Evolutionary conservation across 1,140 invertebrate genomes (phyloP).

Genomic region (Ptiloglossa arizonensis): DNA sequence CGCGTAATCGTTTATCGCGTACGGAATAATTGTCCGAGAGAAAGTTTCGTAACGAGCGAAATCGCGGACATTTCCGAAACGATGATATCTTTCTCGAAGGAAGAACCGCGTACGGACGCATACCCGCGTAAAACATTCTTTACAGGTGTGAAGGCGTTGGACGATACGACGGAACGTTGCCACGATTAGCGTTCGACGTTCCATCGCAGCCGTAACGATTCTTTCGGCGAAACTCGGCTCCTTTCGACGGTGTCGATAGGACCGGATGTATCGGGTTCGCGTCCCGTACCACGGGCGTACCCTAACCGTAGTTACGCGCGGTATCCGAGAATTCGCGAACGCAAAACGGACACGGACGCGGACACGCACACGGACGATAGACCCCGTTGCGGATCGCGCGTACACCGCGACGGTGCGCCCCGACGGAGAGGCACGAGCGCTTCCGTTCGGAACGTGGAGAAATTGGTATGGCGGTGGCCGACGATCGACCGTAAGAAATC

Average conservation of each 20-base stretch:
- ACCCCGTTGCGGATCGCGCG: constrained; percentile 32
- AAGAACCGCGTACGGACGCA: not conserved
- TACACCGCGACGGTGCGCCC: constrained; percentile 27
- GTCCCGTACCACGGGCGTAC: constrained; percentile 2
- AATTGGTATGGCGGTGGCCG: constrained; percentile 73
- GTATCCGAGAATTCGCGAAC: constrained; percentile 33
- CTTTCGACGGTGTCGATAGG: constrained; percentile 26
- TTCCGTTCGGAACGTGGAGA: constrained; percentile 57
- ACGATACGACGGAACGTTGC: constrained; percentile 2
- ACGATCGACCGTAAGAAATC: constrained; percentile 63
- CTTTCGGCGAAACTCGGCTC: constrained; percentile 34
- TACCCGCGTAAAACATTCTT: constrained; percentile 32
- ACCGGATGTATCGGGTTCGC: too few species aligned
- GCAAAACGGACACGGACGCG: constrained; percentile 54
- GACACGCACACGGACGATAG: constrained; percentile 35
- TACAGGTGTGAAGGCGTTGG: constrained; percentile 22
- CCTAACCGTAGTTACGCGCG: too few species aligned
- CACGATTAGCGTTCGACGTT: constrained; percentile 18
- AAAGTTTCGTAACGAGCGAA: too few species aligned
- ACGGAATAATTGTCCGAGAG: too few species aligned
- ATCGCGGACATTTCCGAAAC: too few species aligned
- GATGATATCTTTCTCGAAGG: too few species aligned
- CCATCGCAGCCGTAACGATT: constrained; percentile 21
- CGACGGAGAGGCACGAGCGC: constrained; percentile 41
- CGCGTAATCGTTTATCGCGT: not conserved